Percentiles rank a stretch among this genome's conserved stretches.
Conservation (phyloP, 2,113 vertebrate genomes). For the Eulacestoma nigropectus region DNA sequence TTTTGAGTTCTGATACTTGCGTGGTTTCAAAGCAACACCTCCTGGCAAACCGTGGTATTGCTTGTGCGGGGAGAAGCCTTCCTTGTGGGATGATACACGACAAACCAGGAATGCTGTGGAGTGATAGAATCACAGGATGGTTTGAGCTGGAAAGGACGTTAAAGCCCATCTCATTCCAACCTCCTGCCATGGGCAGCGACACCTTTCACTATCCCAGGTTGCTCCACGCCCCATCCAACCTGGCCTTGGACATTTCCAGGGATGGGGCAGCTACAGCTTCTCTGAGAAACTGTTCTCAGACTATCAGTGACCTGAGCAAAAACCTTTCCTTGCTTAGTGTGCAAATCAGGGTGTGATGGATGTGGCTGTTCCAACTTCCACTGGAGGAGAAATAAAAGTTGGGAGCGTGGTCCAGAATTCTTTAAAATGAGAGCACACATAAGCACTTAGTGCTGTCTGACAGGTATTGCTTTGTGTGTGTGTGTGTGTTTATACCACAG, state of each 20-base stretch:
- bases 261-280: background rate
- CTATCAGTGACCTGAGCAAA: too few relatives aligned
- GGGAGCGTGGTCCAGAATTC: fast-evolving
- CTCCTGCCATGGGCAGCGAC: background rate
- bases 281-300: background rate
- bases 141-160: background rate
- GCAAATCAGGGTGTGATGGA: background rate
- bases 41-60: constrained; percentile 32
- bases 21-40: constrained; percentile 47
- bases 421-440: background rate
- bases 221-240: background rate
- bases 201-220: background rate
- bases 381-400: background rate
- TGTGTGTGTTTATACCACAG: background rate
- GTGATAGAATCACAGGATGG: background rate
- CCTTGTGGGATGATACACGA: too few relatives aligned
- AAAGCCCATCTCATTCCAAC: background rate
- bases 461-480: too few relatives aligned
- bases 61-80: background rate
- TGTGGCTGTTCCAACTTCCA: fast-evolving
- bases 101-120: background rate
- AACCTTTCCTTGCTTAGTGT: background rate
- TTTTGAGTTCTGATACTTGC: background rate
- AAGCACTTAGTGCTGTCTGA: background rate
- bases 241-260: background rate